Percentiles rank a stretch among this genome's conserved stretches.
phyloP scores from a whole-genome alignment of 2,797 vertebrate genomes.

The Salmo trutta region DNA sequence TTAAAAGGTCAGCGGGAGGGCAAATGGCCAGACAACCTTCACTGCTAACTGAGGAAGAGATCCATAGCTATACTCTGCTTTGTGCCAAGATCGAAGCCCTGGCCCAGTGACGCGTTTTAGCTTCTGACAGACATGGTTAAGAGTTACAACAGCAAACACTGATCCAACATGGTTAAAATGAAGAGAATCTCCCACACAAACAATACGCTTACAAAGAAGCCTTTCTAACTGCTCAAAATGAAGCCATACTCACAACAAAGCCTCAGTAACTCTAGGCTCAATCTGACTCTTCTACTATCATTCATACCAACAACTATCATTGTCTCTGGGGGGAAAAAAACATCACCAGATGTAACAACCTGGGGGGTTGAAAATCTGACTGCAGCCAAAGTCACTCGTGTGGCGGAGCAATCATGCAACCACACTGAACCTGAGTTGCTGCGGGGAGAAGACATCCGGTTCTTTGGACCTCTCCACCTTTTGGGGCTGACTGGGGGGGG shows the following conservation, averaged over 20 bases:
- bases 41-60: background rate
- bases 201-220: background rate
- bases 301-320: background rate
- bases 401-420: slow-evolving; percentile 59
- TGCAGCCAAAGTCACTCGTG: background rate
- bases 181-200: background rate
- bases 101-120: background rate
- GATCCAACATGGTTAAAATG: background rate
- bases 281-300: background rate
- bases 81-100: background rate
- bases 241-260: background rate
- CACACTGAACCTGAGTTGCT: slow-evolving; percentile 70
- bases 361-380: background rate
- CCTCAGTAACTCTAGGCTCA: background rate
- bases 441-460: slow-evolving; percentile 77
- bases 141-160: slow-evolving; percentile 1
- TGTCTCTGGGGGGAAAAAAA: background rate
- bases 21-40: background rate
- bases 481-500: slow-evolving; percentile 67
- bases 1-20: background rate
- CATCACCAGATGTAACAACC: background rate
- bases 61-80: background rate
- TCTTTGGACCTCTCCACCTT: slow-evolving; percentile 70
- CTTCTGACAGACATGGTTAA: background rate
- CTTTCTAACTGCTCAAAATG: background rate